Evolutionary conservation across 2,113 vertebrate species (phyloP), one percentile per base, ranked within the genome.

Genomic region (Chaenogobius annularis): DNA sequence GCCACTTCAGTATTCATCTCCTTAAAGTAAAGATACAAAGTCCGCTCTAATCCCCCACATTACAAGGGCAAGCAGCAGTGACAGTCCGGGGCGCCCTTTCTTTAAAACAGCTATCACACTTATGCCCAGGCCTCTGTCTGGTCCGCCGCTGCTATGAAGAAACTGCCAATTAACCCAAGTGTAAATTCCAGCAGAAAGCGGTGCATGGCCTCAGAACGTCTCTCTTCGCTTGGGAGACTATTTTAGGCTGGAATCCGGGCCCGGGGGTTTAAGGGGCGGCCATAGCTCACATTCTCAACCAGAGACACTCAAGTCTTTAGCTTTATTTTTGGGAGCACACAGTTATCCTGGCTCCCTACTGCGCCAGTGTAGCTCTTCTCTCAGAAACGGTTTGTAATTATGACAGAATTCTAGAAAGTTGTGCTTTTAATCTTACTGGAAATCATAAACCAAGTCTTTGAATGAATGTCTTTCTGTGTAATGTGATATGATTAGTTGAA

Each of bases 231-330:
- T 72, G 37, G n/a, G 35, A 68, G 0, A 15, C 82, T 89, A 88
- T 86, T 86, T 85, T 70, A 74, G 72, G 80, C 23, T 55, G 78
- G 69, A 73, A 84, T 84, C 76, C 68, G 77, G 66, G 77, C 74
- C 70, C 0, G 12, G 66, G 79, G n/a, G 72, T 62, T 83, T 69
- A 82, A 56, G 72, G 7, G 72, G 72, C 62, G 10, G 69, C 79
- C 79, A 80, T 77, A 75, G 71, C 69, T 73, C 63, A 56, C 78
- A 85, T 86, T 80, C 77, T 74, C 78, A 2, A 52, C 63, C 47
- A 23, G 20, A 75, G 71, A 70, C 83, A 35, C 75, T 82, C 9
- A 55, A 59, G 59, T 68, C 69, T 72, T 71, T 23, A 31, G 66
- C 1, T 54, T 73, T 87, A 86, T 83, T 88, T 65, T 77, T 77